Conservation (phyloP, 1,140 invertebrate genomes). For the Odontomachus brunneus region DNA sequence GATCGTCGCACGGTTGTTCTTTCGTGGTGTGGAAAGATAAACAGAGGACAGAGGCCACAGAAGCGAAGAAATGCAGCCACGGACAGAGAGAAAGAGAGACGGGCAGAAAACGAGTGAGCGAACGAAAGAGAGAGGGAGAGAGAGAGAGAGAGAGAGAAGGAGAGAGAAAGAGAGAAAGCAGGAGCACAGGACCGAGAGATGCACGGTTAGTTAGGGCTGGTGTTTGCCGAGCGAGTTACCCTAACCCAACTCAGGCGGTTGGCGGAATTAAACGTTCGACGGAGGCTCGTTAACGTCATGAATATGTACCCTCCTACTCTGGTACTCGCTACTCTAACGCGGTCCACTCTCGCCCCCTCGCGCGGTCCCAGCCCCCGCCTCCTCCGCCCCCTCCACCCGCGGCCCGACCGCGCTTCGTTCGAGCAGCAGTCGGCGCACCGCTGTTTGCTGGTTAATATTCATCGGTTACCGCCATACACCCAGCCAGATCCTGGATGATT, state of each 20-base stretch:
- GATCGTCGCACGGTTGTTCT: constrained; percentile 78
- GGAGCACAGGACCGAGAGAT: constrained; percentile 77
- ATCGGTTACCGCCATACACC: constrained; percentile 77
- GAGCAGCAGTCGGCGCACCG: constrained; percentile 60
- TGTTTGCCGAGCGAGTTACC: constrained; percentile 86
- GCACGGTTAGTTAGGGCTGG: constrained; percentile 85
- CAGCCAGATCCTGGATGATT: constrained; percentile 78
- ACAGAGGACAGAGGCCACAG: constrained; percentile 75
- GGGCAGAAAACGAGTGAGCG: constrained; percentile 57
- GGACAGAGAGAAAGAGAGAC: constrained; percentile 52
- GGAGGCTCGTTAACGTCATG: constrained; percentile 86
- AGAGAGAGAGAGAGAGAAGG: constrained; percentile 28
- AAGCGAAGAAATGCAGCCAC: constrained; percentile 65
- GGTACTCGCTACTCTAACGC: constrained; percentile 69
- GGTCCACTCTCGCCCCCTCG: constrained; percentile 71
- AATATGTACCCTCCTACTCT: constrained; percentile 86
- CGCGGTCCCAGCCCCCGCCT: constrained; percentile 52
- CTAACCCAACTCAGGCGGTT: constrained; percentile 84
- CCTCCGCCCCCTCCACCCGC: constrained; percentile 4
- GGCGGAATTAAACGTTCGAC: constrained; percentile 86
- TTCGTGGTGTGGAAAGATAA: constrained; percentile 81
- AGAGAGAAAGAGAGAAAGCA: constrained; percentile 53
- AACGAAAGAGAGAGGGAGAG: constrained; percentile 19
- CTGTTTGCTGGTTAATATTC: constrained; percentile 86
- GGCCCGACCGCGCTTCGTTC: constrained; percentile 68